These are phyloP conservation scores for Micronycteris hirsuta DNA, from an alignment of 2,113 vertebrate genomes.

Conservation along the genomic window DNA sequence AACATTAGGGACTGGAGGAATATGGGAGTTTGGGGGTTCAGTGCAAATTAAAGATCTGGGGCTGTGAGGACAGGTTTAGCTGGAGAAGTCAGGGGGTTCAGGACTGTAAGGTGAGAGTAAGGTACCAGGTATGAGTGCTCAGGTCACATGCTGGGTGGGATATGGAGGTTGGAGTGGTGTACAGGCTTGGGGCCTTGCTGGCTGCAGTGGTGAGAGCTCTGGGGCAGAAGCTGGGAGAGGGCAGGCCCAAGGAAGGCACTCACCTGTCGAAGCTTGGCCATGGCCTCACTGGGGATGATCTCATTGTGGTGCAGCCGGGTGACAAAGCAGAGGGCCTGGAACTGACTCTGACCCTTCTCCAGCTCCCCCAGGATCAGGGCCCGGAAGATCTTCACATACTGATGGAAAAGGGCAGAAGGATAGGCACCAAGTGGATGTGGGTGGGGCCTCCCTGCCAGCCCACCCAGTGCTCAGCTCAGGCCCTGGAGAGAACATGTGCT, in stretches of 20 bases:
- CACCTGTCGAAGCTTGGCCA: slow-evolving; percentile 96
- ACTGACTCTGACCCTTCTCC: slow-evolving; percentile 96
- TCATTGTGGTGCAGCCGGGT: slow-evolving; percentile 92
- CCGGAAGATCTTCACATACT: slow-evolving; percentile 98
- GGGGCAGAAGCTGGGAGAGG: background rate
- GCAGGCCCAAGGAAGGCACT: background rate
- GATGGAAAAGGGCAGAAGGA: background rate
- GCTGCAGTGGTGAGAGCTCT: background rate
- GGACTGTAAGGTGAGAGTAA: background rate
- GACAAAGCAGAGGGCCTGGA: slow-evolving; percentile 95
- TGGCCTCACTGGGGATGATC: slow-evolving; percentile 98
- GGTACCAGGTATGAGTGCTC: background rate
- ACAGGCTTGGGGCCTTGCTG: background rate
- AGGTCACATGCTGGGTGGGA: background rate
- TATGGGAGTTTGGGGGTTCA: background rate
- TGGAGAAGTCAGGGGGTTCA: background rate
- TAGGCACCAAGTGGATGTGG: background rate
- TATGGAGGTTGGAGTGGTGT: background rate
- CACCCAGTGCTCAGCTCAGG: background rate
- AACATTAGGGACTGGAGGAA: background rate
- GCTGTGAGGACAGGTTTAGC: background rate
- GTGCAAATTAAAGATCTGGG: background rate
- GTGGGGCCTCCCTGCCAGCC: background rate
- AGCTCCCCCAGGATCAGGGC: slow-evolving; percentile 96
- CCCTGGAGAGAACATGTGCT: background rate